These are phyloP conservation scores for Crossoptilon crossoptilon DNA, from an alignment of 2,797 vertebrate species.

Conservation along the genomic window DNA sequence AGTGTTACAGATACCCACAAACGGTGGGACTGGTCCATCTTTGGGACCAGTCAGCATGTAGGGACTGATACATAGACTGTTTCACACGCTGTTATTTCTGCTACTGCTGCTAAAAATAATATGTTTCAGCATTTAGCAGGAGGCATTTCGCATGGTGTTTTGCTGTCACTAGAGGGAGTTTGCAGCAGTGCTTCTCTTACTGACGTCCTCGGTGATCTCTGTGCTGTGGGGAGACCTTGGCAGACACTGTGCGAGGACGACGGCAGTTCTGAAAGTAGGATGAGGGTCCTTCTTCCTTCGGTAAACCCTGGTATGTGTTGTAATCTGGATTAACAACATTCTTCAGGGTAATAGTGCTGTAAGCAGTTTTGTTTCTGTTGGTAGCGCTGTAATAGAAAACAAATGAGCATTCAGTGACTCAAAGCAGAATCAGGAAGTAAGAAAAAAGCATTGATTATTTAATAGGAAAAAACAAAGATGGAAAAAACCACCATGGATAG, in stretches of 20 bases:
- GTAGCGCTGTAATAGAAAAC: background rate
- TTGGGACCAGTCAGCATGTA: rapidly evolving
- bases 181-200: background rate
- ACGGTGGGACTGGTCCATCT: background rate
- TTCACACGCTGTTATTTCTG: background rate
- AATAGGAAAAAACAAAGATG: background rate
- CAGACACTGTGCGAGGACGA: background rate
- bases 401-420: background rate
- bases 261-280: background rate
- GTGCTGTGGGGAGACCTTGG: background rate
- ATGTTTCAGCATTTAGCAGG: background rate
- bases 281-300: background rate
- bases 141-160: background rate
- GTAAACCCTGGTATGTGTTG: constrained; percentile 1
- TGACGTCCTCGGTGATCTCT: background rate
- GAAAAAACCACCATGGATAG: background rate
- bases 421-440: constrained; percentile 17
- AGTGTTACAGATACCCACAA: no score
- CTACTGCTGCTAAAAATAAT: background rate
- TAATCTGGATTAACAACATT: background rate
- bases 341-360: background rate
- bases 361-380: constrained; percentile 26
- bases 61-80: background rate
- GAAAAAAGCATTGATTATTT: background rate
- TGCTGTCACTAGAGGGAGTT: constrained; percentile 19